These are phyloP conservation scores for Trisateles emortualis DNA, from an alignment of 2,888 invertebrate species.

Conservation along the genomic window DNA sequence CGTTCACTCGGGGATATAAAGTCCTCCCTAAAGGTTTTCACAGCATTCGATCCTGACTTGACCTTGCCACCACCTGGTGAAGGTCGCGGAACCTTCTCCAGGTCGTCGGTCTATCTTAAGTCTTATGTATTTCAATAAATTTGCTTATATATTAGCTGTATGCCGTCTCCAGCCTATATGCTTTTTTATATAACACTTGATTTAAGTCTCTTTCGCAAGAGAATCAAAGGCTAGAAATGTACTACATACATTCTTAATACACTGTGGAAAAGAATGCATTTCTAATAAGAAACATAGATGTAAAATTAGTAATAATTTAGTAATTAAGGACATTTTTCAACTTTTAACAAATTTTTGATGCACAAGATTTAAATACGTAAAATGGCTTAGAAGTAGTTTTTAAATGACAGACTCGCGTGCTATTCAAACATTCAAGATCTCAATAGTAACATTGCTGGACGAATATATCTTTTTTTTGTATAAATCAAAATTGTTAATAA, in stretches of 20 bases:
- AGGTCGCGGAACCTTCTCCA: no score
- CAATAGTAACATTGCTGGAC: slow-evolving; percentile 44
- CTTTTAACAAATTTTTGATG: slow-evolving; percentile 46
- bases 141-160: background rate
- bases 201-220: slow-evolving; percentile 12
- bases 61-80: no score
- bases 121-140: slow-evolving; percentile 1
- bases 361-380: slow-evolving; percentile 54
- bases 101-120: no score
- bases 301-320: slow-evolving; percentile 29
- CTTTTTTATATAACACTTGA: background rate
- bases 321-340: slow-evolving; percentile 43
- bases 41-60: no score
- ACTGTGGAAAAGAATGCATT: slow-evolving; percentile 37
- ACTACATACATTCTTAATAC: slow-evolving; percentile 30
- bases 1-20: no score
- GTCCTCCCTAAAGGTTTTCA: no score
- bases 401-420: slow-evolving; percentile 36
- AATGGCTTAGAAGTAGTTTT: slow-evolving; percentile 42
- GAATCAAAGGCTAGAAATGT: slow-evolving; percentile 32
- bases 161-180: slow-evolving; percentile 8
- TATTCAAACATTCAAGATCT: slow-evolving; percentile 40
- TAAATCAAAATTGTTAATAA: slow-evolving; percentile 4
- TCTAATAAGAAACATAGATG: slow-evolving; percentile 33
- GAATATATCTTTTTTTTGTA: slow-evolving; percentile 19